Evolutionary conservation across 2,113 vertebrate species (phyloP), one percentile per base, ranked within the genome.

Genomic region (Atherinomorus stipes): DNA sequence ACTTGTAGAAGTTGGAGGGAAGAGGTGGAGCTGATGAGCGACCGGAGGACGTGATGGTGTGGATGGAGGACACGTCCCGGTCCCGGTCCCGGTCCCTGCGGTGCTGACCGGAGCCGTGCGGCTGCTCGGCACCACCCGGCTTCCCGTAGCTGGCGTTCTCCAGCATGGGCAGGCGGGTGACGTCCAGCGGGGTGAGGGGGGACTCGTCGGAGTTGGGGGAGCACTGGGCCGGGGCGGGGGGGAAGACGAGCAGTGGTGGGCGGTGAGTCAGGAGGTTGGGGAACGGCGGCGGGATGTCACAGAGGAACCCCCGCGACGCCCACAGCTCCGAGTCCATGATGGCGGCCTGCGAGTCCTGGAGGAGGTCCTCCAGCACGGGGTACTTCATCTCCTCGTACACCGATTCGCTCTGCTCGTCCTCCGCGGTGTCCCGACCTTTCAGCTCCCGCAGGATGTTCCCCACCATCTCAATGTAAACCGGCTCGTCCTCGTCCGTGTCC

Each of bases 351-450:
- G 91, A 89, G 51, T 97, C 97, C 72, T 95, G 94, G 72, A 93
- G 90, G 51, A 94, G 80, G 40, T 98, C 97, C 63, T 99, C 96
- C 54, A 95, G 91, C 68, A 95, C 92, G 1, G 96, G 95, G 68
- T 97, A 99, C 62, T 98, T 98, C 98, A 99, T 99, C 89, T 99
- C 98, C 85, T 99, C 98, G 1, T 99, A 99, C 54, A 99, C 97
- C 0, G 96, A 95, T 91, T 99, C 98, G 0, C 93, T 95, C 93
- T 96, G 96, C 84, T 99, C 97, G 0, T 97, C 96, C 9, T 93
- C 90, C 0, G 2, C 21, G 0, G 25, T 37, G 0, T 97, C 95
- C n/a, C 80, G 81, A 7, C 90, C 93, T 81, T 94, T 93, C 72
- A 97, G 94, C 88, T 97, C 96, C 66, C 94, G 90, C 72, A 96